phyloP scores from a whole-genome alignment of 2,888 invertebrate species.

The Dione juno region DNA sequence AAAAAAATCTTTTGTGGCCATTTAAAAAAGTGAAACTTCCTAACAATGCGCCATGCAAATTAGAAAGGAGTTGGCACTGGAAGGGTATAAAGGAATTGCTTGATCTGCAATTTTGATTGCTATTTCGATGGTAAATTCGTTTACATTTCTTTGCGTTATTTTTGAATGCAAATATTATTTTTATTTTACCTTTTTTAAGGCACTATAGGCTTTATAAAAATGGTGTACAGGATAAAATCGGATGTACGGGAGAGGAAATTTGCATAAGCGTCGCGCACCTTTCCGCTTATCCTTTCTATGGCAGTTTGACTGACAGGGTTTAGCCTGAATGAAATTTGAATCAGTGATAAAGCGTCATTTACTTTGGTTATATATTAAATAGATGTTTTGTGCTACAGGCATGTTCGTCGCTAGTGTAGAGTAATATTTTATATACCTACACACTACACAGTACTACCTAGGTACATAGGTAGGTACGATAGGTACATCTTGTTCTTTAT shows the following conservation, averaged over 20 bases:
- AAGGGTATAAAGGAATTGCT: conserved; percentile 51
- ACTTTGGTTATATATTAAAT: conserved; percentile 49
- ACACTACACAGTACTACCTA: too few species aligned
- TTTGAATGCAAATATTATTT: conserved; percentile 59
- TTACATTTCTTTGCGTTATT: conserved; percentile 53
- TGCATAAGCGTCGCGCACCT: conserved; percentile 80
- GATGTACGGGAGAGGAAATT: conserved; percentile 63
- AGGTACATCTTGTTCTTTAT: too few species aligned
- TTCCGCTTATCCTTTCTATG: conserved; percentile 76
- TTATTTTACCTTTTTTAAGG: conserved; percentile 50
- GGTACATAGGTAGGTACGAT: too few species aligned
- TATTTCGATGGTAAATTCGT: conserved; percentile 51
- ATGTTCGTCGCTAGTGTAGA: neutral
- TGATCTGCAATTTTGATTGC: conserved; percentile 55
- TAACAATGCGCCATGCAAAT: conserved; percentile 82
- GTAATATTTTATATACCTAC: neutral
- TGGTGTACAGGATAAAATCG: conserved; percentile 50
- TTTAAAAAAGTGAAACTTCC: conserved; percentile 78
- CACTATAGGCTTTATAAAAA: conserved; percentile 47
- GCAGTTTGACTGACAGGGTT: conserved; percentile 76
- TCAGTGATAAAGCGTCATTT: conserved; percentile 51
- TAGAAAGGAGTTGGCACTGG: conserved; percentile 58
- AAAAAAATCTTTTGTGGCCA: conserved; percentile 82
- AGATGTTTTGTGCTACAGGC: conserved; percentile 11
- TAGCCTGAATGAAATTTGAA: conserved; percentile 57